Conservation (phyloP, 2,888 invertebrate genomes). For the Rosalia funebris region DNA sequence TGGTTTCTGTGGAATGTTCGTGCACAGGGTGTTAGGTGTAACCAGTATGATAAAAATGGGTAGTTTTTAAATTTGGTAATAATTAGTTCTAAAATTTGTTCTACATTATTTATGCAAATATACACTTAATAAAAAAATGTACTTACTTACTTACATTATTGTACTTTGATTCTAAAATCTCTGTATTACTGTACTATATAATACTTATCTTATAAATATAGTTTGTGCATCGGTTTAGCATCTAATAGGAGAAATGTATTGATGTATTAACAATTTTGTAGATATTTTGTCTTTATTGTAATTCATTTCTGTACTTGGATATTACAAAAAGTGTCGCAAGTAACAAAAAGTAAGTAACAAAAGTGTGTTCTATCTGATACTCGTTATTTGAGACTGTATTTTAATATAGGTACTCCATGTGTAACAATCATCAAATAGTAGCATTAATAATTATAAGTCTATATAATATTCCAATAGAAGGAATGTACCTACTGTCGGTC, state of each 20-base stretch:
- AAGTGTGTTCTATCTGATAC: background rate
- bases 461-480: no score
- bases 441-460: no score
- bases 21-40: background rate
- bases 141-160: background rate
- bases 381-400: constrained; percentile 17
- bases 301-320: constrained; percentile 21
- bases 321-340: constrained; percentile 7
- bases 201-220: constrained; percentile 10
- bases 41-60: background rate
- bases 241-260: constrained; percentile 21
- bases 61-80: background rate
- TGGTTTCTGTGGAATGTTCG: no score
- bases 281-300: constrained; percentile 16
- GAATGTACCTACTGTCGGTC: no score
- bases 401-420: constrained; percentile 18
- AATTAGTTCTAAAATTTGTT: background rate
- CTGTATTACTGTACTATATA: no score
- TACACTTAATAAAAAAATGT: background rate
- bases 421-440: constrained; percentile 25
- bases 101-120: background rate
- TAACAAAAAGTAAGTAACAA: no score
- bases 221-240: constrained; percentile 15
- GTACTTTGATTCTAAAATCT: background rate
- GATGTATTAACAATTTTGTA: constrained; percentile 20